Base-by-base conservation (phyloP, 2,113 vertebrate species). In the Odocoileus virginianus region DNA sequence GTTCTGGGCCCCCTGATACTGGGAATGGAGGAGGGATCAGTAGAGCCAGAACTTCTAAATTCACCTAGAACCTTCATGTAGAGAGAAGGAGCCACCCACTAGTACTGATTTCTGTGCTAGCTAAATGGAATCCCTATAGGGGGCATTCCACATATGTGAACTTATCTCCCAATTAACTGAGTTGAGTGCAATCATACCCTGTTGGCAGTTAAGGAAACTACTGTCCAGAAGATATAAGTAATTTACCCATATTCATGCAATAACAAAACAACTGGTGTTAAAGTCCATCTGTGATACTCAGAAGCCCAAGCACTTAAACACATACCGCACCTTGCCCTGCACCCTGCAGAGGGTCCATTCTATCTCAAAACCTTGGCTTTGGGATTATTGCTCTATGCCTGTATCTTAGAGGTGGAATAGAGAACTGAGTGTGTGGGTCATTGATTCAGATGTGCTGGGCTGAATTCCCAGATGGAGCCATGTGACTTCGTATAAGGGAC, bases 151-250 rank as follows among this genome's bases (percentile, higher is more conserved):
- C 17, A 15, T 8, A 47, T 30, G 2, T 36, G 61, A 17, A 3
- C 4, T 45, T 40, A 45, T 27, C 10, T 57, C 61, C 64, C 54
- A n/a, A 52, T 7, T 76, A 61, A 61, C 30, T 71, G 33, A 87
- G 11, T 87, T 40, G 28, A 2, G 1, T 52, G 78, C 30, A n/a
- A n/a, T 13, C 2, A 0, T 91, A 88, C 19, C 67, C 27, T 4
- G 11, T 9, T 67, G 23, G 33, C 17, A 67, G 16, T 28, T 50
- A 25, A 89, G 50, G 8, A n/a, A n/a, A 67, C 1, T 23, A 36
- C 28, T 91, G 13, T 28, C 79, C 64, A 60, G 17, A 83, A 50
- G 71, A 76, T 55, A 3, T 30, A 21, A 82, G 43, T 23, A 71
- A 60, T 30, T 85, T 60, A 60, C 25, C 7, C 19, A 36, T 33